Conservation (phyloP, 2,888 invertebrate species). For the Drosophila histrio region DNA sequence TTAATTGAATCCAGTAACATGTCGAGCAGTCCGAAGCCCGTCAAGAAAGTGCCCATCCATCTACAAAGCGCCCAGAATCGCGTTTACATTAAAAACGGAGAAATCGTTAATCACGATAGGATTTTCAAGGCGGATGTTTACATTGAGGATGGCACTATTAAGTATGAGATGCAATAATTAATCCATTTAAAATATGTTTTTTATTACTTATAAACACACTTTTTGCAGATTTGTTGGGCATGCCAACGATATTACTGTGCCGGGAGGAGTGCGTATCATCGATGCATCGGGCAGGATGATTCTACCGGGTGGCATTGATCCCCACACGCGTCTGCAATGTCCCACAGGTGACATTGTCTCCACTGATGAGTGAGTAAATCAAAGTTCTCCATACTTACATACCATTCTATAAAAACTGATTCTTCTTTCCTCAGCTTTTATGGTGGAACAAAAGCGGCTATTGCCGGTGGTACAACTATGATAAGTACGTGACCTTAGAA, state of each 20-base stretch:
- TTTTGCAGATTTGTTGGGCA: slow-evolving; percentile 81
- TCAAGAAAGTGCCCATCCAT: slow-evolving; percentile 98
- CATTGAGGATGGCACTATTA: slow-evolving; percentile 98
- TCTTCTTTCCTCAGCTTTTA: slow-evolving; percentile 88
- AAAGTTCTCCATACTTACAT: slow-evolving; percentile 89
- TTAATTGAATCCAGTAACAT: slow-evolving; percentile 53
- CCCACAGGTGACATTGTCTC: slow-evolving; percentile 95
- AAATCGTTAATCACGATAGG: slow-evolving; percentile 96
- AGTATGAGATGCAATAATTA: slow-evolving; percentile 86
- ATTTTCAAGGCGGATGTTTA: slow-evolving; percentile 96
- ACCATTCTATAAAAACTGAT: slow-evolving; percentile 86
- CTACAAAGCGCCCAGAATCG: slow-evolving; percentile 97
- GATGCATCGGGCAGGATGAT: slow-evolving; percentile 96
- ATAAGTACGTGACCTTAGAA: slow-evolving; percentile 88
- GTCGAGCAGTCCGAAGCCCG: slow-evolving; percentile 88
- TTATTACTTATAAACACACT: background rate
- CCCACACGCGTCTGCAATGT: slow-evolving; percentile 97
- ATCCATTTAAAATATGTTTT: background rate
- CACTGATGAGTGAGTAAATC: slow-evolving; percentile 88
- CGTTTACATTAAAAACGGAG: slow-evolving; percentile 97
- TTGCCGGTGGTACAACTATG: slow-evolving; percentile 99
- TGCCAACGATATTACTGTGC: slow-evolving; percentile 85
- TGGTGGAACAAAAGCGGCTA: slow-evolving; percentile 97
- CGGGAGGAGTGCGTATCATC: slow-evolving; percentile 96
- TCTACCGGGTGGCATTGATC: slow-evolving; percentile 98